Percentiles rank a stretch among this genome's conserved stretches.
These are phyloP conservation scores for Rhagologus leucostigma DNA, from an alignment of 2,113 vertebrate species.

Conservation along the genomic window DNA sequence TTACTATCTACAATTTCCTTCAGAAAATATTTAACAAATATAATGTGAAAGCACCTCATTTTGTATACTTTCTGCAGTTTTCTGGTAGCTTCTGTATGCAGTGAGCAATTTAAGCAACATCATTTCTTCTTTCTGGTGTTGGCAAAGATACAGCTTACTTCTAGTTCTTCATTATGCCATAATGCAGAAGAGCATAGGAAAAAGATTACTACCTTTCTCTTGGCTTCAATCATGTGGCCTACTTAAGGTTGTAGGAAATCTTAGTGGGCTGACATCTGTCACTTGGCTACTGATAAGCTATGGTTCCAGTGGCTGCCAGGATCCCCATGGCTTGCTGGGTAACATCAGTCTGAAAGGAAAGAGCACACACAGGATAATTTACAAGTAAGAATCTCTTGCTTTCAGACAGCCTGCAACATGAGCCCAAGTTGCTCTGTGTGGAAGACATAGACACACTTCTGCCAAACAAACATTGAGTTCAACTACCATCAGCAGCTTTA, in stretches of 20 bases:
- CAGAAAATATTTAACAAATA: background rate
- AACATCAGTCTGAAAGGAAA: background rate
- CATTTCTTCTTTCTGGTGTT: background rate
- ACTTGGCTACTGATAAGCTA: background rate
- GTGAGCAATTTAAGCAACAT: background rate
- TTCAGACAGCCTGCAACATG: background rate
- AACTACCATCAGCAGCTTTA: background rate
- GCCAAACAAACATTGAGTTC: background rate
- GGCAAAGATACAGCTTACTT: background rate
- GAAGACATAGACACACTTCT: background rate
- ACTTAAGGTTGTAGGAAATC: background rate
- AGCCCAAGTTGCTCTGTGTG: background rate
- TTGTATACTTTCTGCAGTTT: accelerated
- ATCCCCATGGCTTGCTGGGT: background rate
- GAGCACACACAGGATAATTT: background rate
- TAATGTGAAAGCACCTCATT: background rate
- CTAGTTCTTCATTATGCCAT: background rate
- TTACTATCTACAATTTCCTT: background rate
- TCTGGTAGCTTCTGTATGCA: background rate
- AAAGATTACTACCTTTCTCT: background rate
- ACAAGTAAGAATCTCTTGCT: background rate
- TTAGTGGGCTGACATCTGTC: background rate
- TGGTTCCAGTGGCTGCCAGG: background rate
- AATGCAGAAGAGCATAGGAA: background rate
- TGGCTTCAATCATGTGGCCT: background rate